Base-by-base conservation (phyloP, 2,113 vertebrate species). In the Cryptotis parvus region DNA sequence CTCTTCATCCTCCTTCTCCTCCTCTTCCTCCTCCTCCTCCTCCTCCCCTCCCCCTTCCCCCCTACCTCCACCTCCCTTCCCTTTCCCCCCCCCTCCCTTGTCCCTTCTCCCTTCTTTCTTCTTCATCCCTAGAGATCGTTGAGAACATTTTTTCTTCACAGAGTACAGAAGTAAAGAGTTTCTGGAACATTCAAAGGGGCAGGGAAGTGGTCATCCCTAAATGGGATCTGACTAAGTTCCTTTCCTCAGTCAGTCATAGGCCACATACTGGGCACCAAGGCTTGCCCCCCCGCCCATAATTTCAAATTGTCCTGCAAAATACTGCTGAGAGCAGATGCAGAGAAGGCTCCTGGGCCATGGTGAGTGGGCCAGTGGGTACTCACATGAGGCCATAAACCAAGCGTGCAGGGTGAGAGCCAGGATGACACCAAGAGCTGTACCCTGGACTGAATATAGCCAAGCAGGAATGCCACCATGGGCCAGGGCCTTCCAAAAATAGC, bases 81-180 rank as follows among this genome's bases (percentile, higher is more conserved):
- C n/a, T n/a, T n/a, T n/a, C n/a, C n/a, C n/a, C n/a, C n/a, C n/a
- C n/a, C n/a, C n/a, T n/a, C n/a, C n/a, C n/a, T n/a, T n/a, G n/a
- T n/a, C n/a, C n/a, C n/a, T n/a, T n/a, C n/a, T n/a, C n/a, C 24
- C 20, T 24, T 58, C 18, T 58, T 79, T 91, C 82, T 69, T 41
- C 96, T 93, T 89, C 94, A 95, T 35, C 97, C 97, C 97, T 94
- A 87, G 97, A 97, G 97, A 95, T 94, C 94, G 93, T 95, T 84
- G 94, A 91, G 81, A 85, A 89, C 94, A 96, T 95, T 96, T 90
- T 39, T 73, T 18, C 37, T 97, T 95, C 70, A 89, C 89, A 95
- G 75, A 96, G 92, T 85, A 89, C 65, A 96, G 92, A 96, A 97
- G 92, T 96, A 97, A 98, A 97, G 94, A 97, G 95, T 96, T 97